Conservation (phyloP, 1,140 invertebrate genomes). For the Formica selysi region DNA sequence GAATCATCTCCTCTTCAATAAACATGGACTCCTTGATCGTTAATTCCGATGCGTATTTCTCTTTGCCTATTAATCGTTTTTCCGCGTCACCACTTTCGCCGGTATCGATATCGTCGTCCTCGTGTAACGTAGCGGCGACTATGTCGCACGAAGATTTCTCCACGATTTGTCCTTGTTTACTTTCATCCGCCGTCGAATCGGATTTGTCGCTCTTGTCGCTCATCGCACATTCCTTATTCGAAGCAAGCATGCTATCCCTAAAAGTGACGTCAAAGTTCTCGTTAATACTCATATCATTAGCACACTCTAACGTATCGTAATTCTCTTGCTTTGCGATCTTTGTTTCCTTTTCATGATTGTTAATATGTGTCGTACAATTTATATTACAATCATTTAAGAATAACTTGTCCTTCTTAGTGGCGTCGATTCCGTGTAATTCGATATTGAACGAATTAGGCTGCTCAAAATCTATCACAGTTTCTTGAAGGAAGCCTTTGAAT, state of each 20-base stretch:
- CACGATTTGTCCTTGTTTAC: not conserved
- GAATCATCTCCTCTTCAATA: slow-evolving; percentile 28
- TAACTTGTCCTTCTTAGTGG: not conserved
- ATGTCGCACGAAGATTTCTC: not conserved
- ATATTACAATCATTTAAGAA: not conserved
- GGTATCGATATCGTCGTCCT: not conserved
- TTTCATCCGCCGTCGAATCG: not conserved
- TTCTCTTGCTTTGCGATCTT: not conserved
- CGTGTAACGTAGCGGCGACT: not conserved
- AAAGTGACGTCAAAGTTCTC: slow-evolving; percentile 6
- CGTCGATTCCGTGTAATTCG: not conserved
- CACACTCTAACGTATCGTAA: not conserved
- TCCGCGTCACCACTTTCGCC: not conserved
- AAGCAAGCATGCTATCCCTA: not conserved
- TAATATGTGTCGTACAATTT: not conserved
- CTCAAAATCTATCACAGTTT: slow-evolving; percentile 29
- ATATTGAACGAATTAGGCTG: not conserved
- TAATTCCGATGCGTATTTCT: not conserved
- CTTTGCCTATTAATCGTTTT: not conserved
- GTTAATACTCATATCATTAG: not conserved
- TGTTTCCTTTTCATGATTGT: not conserved
- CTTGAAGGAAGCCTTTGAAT: slow-evolving; percentile 68
- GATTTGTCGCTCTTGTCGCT: not conserved
- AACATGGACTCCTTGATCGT: slow-evolving; percentile 31
- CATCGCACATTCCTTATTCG: slow-evolving; percentile 15